Percentiles rank a stretch among this genome's conserved stretches.
Conservation (phyloP, 2,113 vertebrate genomes). For the Elachura formosa region DNA sequence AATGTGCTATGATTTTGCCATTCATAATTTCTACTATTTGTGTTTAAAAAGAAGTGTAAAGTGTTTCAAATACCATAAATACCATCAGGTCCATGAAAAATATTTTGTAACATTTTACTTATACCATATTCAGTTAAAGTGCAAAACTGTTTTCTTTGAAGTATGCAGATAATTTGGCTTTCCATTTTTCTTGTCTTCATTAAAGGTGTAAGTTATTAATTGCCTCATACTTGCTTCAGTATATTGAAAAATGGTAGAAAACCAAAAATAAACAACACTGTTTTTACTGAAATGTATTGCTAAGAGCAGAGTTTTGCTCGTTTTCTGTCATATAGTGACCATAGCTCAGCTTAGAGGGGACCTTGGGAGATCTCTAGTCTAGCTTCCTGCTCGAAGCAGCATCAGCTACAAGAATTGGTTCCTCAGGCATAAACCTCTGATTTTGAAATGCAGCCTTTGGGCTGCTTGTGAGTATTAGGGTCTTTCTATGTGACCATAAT, state of each 20-base stretch:
- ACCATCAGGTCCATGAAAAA: neutral
- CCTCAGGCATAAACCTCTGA: neutral
- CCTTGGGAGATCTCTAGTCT: neutral
- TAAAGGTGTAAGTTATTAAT: neutral
- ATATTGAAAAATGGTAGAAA: neutral
- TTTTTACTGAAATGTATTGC: neutral
- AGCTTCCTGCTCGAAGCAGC: neutral
- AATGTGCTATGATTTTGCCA: neutral
- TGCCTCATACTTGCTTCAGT: neutral
- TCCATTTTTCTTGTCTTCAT: neutral
- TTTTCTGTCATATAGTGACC: neutral
- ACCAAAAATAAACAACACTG: neutral
- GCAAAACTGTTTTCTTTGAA: neutral
- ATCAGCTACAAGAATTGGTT: neutral
- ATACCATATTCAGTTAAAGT: neutral
- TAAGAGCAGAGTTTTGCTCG: neutral
- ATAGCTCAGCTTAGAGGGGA: neutral
- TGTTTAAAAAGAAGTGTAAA: neutral
- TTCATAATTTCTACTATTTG: neutral
- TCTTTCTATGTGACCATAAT: neutral
- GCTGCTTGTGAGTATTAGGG: neutral
- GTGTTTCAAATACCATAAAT: neutral
- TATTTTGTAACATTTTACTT: neutral
- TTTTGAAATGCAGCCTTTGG: neutral
- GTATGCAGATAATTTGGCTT: neutral